Conservation (phyloP, 2,113 vertebrate species). For the Pollimyrus isidori region DNA sequence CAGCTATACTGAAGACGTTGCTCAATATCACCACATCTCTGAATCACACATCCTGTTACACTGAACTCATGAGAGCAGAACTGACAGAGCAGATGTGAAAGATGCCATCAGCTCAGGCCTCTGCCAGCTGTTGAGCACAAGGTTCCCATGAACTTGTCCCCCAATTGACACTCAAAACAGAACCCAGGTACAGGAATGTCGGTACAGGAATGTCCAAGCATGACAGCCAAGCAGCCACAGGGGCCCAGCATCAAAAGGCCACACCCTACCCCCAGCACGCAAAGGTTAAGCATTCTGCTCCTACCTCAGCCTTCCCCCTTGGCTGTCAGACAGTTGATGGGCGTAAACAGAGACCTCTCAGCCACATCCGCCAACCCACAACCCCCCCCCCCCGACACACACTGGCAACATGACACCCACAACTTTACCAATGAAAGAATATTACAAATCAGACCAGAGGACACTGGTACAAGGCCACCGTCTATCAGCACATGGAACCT, state of each 20-base stretch:
- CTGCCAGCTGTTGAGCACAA: neutral
- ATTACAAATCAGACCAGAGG: neutral
- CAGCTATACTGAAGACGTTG: neutral
- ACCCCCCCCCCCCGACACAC: neutral
- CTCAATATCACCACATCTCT: neutral
- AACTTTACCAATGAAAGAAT: neutral
- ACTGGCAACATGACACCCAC: neutral
- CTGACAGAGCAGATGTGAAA: constrained; percentile 1
- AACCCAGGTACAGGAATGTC: neutral
- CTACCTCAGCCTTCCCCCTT: neutral
- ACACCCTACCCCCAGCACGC: neutral
- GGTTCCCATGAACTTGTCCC: neutral
- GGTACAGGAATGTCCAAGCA: neutral
- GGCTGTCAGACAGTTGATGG: neutral
- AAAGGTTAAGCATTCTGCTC: neutral
- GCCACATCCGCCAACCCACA: constrained; percentile 18
- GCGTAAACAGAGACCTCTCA: constrained; percentile 3
- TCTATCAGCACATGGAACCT: neutral
- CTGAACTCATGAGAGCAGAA: neutral
- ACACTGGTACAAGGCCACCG: neutral
- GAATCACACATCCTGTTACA: constrained; percentile 15
- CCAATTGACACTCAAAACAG: neutral
- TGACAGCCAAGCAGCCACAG: neutral
- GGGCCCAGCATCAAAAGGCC: neutral
- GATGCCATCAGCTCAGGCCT: neutral